Conservation (phyloP, 2,113 vertebrate species). For the Pangasianodon hypophthalmus region DNA sequence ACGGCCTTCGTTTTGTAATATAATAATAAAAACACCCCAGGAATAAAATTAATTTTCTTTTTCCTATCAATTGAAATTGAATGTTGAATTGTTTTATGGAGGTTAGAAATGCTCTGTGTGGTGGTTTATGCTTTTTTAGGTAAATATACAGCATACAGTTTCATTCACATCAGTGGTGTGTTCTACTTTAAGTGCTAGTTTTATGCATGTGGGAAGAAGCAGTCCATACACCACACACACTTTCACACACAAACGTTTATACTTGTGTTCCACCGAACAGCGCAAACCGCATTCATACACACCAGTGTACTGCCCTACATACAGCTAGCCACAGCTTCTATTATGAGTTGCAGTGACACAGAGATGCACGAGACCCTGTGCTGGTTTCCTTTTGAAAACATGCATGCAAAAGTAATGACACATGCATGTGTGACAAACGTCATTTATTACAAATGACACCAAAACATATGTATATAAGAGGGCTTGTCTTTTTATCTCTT, state of each 20-base stretch:
- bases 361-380: not conserved
- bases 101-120: not conserved
- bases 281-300: conserved; percentile 4
- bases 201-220: not conserved
- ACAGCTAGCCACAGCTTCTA: conserved; percentile 6
- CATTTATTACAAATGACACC: not conserved
- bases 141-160: not conserved
- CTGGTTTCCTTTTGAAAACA: not conserved
- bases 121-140: not conserved
- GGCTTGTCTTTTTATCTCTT: not conserved
- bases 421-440: not conserved
- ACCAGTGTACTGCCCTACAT: conserved; percentile 5
- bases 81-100: not conserved
- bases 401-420: not conserved
- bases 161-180: not conserved
- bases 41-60: not conserved
- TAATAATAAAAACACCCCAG: not conserved
- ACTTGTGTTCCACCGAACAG: not conserved
- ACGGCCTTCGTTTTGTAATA: not conserved
- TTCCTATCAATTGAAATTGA: too few relatives aligned
- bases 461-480: not conserved
- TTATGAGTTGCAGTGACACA: not conserved
- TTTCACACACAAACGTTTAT: conserved; percentile 5
- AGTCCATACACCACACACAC: not conserved
- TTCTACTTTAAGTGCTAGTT: not conserved